Conservation (phyloP, 2,888 invertebrate genomes). For the Acronicta psi region DNA sequence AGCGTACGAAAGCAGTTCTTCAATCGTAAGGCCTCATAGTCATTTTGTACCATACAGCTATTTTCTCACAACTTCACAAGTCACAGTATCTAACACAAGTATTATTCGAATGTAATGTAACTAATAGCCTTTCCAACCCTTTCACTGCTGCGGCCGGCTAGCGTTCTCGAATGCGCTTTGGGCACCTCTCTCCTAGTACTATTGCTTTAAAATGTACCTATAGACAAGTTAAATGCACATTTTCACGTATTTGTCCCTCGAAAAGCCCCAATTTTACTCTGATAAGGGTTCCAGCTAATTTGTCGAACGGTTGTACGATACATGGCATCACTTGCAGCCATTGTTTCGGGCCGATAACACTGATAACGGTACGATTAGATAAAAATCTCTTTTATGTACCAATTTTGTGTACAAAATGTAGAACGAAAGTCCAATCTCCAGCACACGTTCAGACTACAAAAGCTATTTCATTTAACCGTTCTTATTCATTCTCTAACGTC, state of each 20-base stretch:
- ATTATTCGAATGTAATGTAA: conserved; percentile 6
- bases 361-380: conserved; percentile 62
- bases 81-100: background rate
- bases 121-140: conserved; percentile 6
- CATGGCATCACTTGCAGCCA: conserved; percentile 48
- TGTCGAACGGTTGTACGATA: conserved; percentile 22
- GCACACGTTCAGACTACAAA: conserved; percentile 6
- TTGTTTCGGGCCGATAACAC: conserved; percentile 51
- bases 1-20: too few relatives aligned
- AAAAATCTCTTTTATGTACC: conserved; percentile 22
- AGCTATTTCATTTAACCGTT: conserved; percentile 34
- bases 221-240: background rate
- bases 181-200: background rate
- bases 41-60: too few relatives aligned
- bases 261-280: conserved; percentile 13
- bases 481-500: conserved; percentile 17
- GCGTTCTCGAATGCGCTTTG: background rate
- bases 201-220: background rate
- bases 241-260: conserved; percentile 10
- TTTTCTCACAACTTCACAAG: too few relatives aligned
- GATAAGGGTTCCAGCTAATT: conserved; percentile 34
- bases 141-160: conserved; percentile 14
- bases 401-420: conserved; percentile 43
- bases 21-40: too few relatives aligned
- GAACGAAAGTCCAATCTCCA: conserved; percentile 33